Percentiles rank a stretch among this genome's conserved stretches.
These are phyloP conservation scores for Paralichthys olivaceus DNA, from an alignment of 2,113 vertebrate genomes.

Conservation along the genomic window DNA sequence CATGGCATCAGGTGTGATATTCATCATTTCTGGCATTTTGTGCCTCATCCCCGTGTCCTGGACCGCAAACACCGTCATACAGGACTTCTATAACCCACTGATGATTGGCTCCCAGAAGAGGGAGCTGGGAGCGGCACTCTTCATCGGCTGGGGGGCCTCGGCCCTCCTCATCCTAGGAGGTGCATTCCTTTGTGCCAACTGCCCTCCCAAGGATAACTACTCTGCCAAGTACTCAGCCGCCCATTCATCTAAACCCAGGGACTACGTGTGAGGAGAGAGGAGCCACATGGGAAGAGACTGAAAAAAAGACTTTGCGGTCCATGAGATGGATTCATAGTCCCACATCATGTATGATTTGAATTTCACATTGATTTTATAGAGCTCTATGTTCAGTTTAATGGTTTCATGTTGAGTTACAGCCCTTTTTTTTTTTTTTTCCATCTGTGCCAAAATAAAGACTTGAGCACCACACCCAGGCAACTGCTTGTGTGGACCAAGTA, in stretches of 20 bases:
- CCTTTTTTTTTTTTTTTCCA: not conserved
- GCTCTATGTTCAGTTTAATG: conserved; percentile 19
- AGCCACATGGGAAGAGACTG: conserved; percentile 27
- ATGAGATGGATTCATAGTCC: conserved; percentile 2
- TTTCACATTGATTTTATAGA: conserved; percentile 8
- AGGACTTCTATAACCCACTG: conserved; percentile 89
- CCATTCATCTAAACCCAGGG: conserved; percentile 82
- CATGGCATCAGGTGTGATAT: conserved; percentile 82
- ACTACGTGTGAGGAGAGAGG: conserved; percentile 85
- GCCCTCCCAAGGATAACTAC: conserved; percentile 86
- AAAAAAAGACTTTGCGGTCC: conserved; percentile 30
- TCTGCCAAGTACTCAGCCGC: conserved; percentile 86
- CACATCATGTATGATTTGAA: not conserved
- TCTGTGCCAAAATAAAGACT: not conserved
- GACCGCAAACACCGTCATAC: conserved; percentile 88
- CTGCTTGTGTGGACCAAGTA: not conserved
- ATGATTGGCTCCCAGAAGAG: conserved; percentile 78
- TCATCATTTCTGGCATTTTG: conserved; percentile 85
- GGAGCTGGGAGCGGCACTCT: conserved; percentile 89
- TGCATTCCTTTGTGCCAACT: conserved; percentile 88
- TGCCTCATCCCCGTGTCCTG: conserved; percentile 90
- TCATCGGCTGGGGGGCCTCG: conserved; percentile 90
- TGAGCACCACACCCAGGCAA: conserved; percentile 31
- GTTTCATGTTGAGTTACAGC: not conserved
- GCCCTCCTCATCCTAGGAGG: conserved; percentile 88